These are phyloP conservation scores for Sphaerodactylus townsendi DNA, from an alignment of 2,113 vertebrate genomes.

Conservation along the genomic window DNA sequence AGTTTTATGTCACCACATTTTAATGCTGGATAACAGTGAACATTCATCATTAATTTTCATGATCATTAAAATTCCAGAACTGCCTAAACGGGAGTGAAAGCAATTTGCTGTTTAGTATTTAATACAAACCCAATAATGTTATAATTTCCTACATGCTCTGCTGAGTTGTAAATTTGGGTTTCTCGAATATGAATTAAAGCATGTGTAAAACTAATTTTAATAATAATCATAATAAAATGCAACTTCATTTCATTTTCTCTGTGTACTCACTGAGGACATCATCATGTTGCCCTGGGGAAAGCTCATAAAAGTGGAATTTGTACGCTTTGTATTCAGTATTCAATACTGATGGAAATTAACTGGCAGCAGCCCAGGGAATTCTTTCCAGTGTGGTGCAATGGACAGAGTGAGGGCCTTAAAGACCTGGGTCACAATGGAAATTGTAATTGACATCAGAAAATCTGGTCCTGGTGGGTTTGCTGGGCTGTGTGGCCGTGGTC, in stretches of 20 bases:
- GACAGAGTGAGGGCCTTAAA: no score
- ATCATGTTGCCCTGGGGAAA: neutral
- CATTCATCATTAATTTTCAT: neutral
- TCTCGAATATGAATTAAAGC: neutral
- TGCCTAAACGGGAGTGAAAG: fast-evolving
- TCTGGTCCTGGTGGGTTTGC: no score
- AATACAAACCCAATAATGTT: neutral
- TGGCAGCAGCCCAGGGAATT: neutral
- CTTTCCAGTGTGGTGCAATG: no score
- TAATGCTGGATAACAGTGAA: neutral
- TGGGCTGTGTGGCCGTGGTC: no score
- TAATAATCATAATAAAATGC: neutral
- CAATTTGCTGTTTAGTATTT: neutral
- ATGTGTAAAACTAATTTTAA: neutral
- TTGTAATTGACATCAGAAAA: no score
- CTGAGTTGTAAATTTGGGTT: neutral
- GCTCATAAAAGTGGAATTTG: neutral
- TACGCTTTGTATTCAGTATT: neutral
- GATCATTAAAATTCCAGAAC: neutral
- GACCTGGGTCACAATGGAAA: no score
- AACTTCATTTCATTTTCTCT: neutral
- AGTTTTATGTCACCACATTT: neutral
- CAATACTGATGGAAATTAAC: neutral
- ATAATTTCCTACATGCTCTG: neutral
- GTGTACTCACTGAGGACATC: neutral